Conservation (phyloP, 2,888 invertebrate genomes). For the Ennomos erosarius region DNA sequence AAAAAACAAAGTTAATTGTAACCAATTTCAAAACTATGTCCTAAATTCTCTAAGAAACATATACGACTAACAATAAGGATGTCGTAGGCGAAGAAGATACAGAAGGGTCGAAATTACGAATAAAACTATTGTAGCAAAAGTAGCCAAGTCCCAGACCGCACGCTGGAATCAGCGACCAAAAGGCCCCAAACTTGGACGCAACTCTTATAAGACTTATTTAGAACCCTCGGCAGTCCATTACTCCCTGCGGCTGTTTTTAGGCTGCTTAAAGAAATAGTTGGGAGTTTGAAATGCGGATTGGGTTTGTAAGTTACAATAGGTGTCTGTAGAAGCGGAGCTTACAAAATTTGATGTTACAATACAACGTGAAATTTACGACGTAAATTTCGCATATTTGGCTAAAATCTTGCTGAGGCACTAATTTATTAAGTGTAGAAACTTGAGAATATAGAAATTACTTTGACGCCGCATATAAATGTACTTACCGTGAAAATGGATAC, state of each 20-base stretch:
- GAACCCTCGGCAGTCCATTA: constrained; percentile 17
- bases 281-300: constrained; percentile 1
- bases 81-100: background rate
- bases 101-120: background rate
- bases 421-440: no score
- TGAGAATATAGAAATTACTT: no score
- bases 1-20: no score
- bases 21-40: no score
- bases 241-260: constrained; percentile 6
- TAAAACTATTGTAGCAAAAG: constrained; percentile 2
- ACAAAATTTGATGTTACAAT: no score
- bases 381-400: no score
- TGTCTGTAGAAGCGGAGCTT: no score
- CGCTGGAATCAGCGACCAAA: constrained; percentile 18
- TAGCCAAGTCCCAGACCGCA: constrained; percentile 8
- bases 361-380: background rate
- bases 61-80: no score
- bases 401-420: no score
- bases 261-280: constrained; percentile 11
- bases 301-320: background rate
- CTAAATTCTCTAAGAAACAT: no score
- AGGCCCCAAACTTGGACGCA: constrained; percentile 17
- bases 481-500: no score
- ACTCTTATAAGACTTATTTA: constrained; percentile 25
- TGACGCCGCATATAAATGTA: no score